These are phyloP conservation scores for Pocota personata DNA, from an alignment of 2,888 invertebrate species.

Conservation along the genomic window DNA sequence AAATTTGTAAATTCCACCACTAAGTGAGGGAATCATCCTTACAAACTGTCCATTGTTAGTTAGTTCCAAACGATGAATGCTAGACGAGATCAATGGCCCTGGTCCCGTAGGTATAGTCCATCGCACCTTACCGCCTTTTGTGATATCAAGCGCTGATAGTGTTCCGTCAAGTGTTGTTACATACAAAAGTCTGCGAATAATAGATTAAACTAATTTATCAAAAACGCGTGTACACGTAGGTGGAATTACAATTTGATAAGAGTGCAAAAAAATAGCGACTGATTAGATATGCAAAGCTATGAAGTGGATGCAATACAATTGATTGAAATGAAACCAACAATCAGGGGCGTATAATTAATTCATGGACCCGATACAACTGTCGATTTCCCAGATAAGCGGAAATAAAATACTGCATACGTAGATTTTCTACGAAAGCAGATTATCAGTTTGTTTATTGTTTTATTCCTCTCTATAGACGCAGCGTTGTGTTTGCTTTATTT, in stretches of 20 bases:
- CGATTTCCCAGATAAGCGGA: neutral
- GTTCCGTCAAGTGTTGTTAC: constrained; percentile 96
- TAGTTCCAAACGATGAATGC: constrained; percentile 93
- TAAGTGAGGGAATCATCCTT: constrained; percentile 95
- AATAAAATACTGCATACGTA: neutral
- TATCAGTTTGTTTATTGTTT: neutral
- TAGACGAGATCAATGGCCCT: constrained; percentile 92
- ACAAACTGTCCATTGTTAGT: constrained; percentile 93
- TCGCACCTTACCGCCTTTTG: constrained; percentile 86
- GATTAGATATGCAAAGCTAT: constrained; percentile 20
- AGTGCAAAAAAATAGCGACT: neutral
- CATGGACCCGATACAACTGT: neutral
- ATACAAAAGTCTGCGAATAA: constrained; percentile 86
- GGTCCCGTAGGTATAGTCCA: constrained; percentile 92
- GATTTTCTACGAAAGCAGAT: neutral
- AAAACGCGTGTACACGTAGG: neutral
- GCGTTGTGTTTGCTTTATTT: neutral
- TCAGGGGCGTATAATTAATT: neutral
- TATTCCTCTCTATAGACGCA: neutral
- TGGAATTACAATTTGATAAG: constrained; percentile 6
- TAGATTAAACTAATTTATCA: constrained; percentile 6
- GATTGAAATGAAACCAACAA: neutral
- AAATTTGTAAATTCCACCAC: constrained; percentile 95
- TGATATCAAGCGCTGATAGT: constrained; percentile 90
- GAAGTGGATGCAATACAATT: neutral